These are phyloP conservation scores for Pandion haliaetus DNA, from an alignment of 2,113 vertebrate species.

Conservation along the genomic window DNA sequence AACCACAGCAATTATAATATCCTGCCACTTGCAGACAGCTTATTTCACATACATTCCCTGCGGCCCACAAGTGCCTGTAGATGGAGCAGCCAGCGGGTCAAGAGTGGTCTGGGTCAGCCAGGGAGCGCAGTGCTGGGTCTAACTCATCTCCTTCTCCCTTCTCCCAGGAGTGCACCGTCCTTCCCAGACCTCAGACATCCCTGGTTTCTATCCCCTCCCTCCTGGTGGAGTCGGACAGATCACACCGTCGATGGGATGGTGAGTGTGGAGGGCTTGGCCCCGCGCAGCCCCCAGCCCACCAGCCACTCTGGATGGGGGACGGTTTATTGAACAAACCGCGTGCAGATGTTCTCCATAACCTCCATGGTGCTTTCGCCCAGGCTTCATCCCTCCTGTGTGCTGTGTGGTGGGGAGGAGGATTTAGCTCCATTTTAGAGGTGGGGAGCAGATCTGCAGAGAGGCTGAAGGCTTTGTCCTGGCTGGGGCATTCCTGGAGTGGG, in stretches of 20 bases:
- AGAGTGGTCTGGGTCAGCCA: fast-evolving
- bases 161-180: slow-evolving; percentile 88
- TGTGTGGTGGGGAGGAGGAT: neutral
- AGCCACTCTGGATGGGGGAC: fast-evolving
- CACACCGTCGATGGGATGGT: slow-evolving; percentile 95
- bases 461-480: neutral
- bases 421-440: neutral
- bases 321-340: fast-evolving
- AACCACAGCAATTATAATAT: neutral
- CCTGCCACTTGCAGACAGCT: neutral
- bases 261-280: slow-evolving; percentile 65
- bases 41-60: neutral
- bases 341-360: fast-evolving
- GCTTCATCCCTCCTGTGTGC: neutral
- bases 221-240: slow-evolving; percentile 92
- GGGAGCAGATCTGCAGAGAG: neutral
- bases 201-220: slow-evolving; percentile 92
- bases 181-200: slow-evolving; percentile 89
- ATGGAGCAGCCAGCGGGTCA: neutral
- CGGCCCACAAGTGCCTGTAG: neutral
- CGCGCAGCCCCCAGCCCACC: fast-evolving
- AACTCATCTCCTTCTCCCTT: neutral
- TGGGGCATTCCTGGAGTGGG: neutral
- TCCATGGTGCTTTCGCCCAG: neutral
- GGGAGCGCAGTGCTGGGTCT: neutral